Evolutionary conservation across 2,888 invertebrate species (phyloP).

Genomic region (Apomyelois bistriatella): DNA sequence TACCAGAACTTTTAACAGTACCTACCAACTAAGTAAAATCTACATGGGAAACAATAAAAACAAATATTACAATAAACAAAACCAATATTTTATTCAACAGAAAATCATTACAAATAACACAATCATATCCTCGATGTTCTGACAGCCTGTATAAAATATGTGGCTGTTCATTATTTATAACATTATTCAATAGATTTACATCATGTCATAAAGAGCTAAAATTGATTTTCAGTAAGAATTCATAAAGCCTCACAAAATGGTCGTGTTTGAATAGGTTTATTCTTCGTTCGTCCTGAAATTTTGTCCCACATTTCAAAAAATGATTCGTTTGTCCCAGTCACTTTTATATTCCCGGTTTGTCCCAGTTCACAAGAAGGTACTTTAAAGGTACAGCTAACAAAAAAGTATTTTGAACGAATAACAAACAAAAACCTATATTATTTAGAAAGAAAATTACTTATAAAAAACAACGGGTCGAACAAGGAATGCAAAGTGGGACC

Average conservation of each 20-base stretch:
- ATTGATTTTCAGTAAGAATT: background rate
- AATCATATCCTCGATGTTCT: conserved; percentile 3
- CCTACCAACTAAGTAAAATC: conserved; percentile 23
- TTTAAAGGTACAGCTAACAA: too few species aligned
- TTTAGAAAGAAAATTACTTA: too few species aligned
- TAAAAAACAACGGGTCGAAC: too few species aligned
- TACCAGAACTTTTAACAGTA: conserved; percentile 10
- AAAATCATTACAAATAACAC: conserved; percentile 12
- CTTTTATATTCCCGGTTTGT: too few species aligned
- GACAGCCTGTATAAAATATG: conserved; percentile 5
- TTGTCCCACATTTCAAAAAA: too few species aligned
- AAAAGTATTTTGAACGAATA: too few species aligned
- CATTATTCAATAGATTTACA: background rate
- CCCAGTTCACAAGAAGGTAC: too few species aligned
- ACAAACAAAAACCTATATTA: too few species aligned
- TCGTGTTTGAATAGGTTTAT: too few species aligned
- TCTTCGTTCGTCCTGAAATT: too few species aligned
- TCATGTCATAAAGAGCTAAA: background rate
- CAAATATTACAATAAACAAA: conserved; percentile 10
- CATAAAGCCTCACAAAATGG: background rate
- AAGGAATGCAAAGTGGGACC: too few species aligned
- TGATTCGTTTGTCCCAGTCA: too few species aligned
- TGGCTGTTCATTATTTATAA: conserved; percentile 5
- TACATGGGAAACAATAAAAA: conserved; percentile 13
- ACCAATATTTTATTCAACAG: conserved; percentile 13